These are phyloP conservation scores for Zaprionus capensis DNA, from an alignment of 1,140 invertebrate genomes.

Conservation along the genomic window DNA sequence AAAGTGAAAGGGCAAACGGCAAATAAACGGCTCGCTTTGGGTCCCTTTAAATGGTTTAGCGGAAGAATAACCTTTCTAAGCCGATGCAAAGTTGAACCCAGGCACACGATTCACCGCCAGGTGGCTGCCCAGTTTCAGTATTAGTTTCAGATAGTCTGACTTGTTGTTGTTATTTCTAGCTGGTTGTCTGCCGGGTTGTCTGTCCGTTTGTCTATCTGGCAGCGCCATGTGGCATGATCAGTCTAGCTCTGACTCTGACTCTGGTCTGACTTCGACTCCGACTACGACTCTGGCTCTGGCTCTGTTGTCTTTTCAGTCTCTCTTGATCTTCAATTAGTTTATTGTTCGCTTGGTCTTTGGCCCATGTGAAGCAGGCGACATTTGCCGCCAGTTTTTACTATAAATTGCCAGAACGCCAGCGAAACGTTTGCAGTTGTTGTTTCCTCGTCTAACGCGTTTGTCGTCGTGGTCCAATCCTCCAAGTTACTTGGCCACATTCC, in stretches of 20 bases:
- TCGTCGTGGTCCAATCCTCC: conserved; percentile 44
- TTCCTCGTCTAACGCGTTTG: conserved; percentile 60
- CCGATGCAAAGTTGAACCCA: conserved; percentile 60
- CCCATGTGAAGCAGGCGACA: conserved; percentile 82
- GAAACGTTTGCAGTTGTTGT: conserved; percentile 73
- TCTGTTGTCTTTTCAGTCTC: conserved; percentile 26
- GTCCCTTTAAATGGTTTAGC: conserved; percentile 78
- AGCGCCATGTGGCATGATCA: conserved; percentile 74
- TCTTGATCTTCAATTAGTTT: conserved; percentile 79
- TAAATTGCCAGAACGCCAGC: conserved; percentile 75
- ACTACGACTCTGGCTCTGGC: not conserved
- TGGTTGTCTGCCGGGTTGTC: conserved; percentile 1
- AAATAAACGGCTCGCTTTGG: conserved; percentile 31
- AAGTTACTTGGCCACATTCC: conserved; percentile 38
- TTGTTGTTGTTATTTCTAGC: conserved; percentile 19
- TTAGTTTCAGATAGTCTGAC: conserved; percentile 1
- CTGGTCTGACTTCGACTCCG: conserved; percentile 12
- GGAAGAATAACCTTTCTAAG: conserved; percentile 83
- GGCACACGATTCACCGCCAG: conserved; percentile 70
- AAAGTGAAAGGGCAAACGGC: conserved; percentile 76
- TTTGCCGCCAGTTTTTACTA: conserved; percentile 70
- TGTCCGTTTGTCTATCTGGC: conserved; percentile 14
- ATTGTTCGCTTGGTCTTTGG: conserved; percentile 63
- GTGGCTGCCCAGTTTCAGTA: conserved; percentile 48
- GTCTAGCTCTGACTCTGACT: conserved; percentile 18